A percentile compares a stretch with the other conserved stretches of the same genome.
Conservation (phyloP, 2,113 vertebrate genomes). For the Grantiella picta region DNA sequence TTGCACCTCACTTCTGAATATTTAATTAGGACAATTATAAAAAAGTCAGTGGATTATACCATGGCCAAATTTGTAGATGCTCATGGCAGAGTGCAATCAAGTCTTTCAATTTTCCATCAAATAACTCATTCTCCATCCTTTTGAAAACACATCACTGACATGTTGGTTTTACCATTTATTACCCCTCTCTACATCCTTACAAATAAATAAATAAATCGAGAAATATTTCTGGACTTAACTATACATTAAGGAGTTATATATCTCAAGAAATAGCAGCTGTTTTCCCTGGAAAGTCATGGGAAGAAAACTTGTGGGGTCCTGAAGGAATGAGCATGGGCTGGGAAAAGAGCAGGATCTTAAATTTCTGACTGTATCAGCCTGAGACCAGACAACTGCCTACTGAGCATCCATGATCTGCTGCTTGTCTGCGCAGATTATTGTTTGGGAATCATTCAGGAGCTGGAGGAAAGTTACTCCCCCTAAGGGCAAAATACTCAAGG, state of each 20-base stretch:
- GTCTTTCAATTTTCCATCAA: background rate
- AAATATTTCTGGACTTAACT: background rate
- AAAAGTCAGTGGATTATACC: background rate
- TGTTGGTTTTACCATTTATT: background rate
- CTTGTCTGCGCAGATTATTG: background rate
- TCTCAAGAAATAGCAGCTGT: background rate
- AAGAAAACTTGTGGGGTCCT: background rate
- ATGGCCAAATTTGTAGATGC: background rate
- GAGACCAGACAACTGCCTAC: background rate
- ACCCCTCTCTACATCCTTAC: background rate
- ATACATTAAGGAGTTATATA: background rate
- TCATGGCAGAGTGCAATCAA: background rate
- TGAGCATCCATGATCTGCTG: background rate
- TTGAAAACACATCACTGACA: background rate
- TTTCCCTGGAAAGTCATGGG: background rate
- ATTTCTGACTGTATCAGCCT: background rate
- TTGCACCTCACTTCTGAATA: background rate
- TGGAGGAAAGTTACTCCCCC: background rate
- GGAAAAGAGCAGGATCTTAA: background rate
- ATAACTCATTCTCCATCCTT: background rate
- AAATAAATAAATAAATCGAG: background rate
- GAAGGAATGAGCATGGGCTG: background rate
- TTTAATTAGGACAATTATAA: background rate
- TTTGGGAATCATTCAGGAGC: background rate
- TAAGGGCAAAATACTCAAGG: background rate